Conservation (phyloP, 2,888 invertebrate species). For the Scrobipalpa costella region DNA sequence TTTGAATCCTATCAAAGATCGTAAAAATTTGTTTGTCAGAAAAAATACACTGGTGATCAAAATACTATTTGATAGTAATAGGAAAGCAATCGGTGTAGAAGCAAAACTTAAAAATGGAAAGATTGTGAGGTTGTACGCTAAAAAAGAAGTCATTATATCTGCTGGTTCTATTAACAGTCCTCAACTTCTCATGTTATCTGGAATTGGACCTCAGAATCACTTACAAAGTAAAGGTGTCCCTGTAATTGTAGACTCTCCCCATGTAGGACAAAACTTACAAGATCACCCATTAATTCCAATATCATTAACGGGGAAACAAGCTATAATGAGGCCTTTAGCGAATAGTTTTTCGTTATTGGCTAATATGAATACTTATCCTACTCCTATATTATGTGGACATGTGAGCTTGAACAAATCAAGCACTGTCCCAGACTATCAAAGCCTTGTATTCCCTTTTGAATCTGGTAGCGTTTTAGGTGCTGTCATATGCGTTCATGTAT, state of each 20-base stretch:
- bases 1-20: constrained; percentile 46
- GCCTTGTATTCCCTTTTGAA: constrained; percentile 37
- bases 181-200: constrained; percentile 59
- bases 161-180: constrained; percentile 58
- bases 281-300: constrained; percentile 49
- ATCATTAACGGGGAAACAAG: constrained; percentile 39
- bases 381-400: not conserved
- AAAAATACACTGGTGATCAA: constrained; percentile 50
- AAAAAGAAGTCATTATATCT: constrained; percentile 56
- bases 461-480: constrained; percentile 36
- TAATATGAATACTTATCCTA: not conserved
- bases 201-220: constrained; percentile 54
- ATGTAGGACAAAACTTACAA: constrained; percentile 56
- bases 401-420: constrained; percentile 29
- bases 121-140: constrained; percentile 39
- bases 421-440: constrained; percentile 55
- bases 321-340: constrained; percentile 28
- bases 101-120: constrained; percentile 39
- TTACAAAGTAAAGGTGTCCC: constrained; percentile 46
- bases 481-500: constrained; percentile 43
- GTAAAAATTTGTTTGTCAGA: constrained; percentile 52
- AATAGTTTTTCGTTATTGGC: not conserved
- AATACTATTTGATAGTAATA: constrained; percentile 47
- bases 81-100: constrained; percentile 48
- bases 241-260: constrained; percentile 44